Conservation (phyloP, 2,113 vertebrate genomes). For the Artemisiospiza belli region DNA sequence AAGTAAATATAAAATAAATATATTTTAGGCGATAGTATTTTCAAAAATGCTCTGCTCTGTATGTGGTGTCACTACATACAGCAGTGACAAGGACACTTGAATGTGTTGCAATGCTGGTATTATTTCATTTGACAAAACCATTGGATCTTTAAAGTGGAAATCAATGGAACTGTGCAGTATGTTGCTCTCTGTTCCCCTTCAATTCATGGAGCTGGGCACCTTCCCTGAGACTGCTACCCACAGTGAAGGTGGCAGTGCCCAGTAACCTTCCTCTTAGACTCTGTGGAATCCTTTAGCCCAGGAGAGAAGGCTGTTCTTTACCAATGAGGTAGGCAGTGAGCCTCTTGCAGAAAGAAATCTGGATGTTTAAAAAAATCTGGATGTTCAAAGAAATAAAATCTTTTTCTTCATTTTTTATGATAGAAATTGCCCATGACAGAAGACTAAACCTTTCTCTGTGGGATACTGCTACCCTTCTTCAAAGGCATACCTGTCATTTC, state of each 20-base stretch:
- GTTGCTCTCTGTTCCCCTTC: neutral
- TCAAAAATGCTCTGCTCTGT: neutral
- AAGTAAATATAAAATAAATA: neutral
- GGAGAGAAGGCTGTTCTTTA: neutral
- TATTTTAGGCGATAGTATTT: neutral
- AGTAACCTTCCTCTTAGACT: neutral
- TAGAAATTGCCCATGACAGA: neutral
- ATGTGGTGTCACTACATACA: neutral
- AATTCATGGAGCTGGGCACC: neutral
- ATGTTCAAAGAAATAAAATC: neutral
- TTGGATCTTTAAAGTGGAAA: neutral
- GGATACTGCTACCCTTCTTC: neutral
- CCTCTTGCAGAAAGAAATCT: neutral
- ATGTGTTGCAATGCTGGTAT: neutral
- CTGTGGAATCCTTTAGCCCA: neutral
- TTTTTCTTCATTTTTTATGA: neutral
- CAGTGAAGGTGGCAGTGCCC: neutral
- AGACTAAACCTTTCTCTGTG: neutral
- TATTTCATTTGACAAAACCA: neutral
- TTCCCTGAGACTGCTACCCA: neutral
- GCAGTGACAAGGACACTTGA: neutral
- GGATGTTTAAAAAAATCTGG: neutral
- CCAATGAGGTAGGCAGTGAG: neutral
- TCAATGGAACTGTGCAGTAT: neutral
- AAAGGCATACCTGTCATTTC: neutral